These are phyloP conservation scores for Paramuricea clavata DNA, from an alignment of 92 coral and sea anemone genomes.

Conservation along the genomic window DNA sequence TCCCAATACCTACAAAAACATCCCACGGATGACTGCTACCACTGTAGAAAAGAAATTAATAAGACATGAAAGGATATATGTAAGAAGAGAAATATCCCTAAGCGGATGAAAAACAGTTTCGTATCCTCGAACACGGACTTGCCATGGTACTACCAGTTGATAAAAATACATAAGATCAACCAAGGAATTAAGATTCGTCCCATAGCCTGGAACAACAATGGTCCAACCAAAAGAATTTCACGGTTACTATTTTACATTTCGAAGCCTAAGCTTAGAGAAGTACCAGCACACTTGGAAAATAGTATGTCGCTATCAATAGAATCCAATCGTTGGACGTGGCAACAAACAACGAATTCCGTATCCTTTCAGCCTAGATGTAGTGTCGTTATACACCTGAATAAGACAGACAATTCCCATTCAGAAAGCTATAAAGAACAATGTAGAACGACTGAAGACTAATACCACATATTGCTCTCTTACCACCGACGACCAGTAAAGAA, in stretches of 20 bases:
- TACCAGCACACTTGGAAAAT: slow-evolving; percentile 69
- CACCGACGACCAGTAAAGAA: slow-evolving; percentile 10
- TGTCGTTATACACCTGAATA: slow-evolving; percentile 8
- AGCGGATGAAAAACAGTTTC: slow-evolving; percentile 17
- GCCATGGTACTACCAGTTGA: slow-evolving; percentile 31
- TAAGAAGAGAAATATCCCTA: background rate
- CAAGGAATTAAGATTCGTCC: slow-evolving; percentile 64
- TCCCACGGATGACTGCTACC: slow-evolving; percentile 45
- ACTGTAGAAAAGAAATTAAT: slow-evolving; percentile 41
- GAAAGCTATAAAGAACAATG: slow-evolving; percentile 21
- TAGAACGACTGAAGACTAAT: background rate
- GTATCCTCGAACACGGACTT: slow-evolving; percentile 33
- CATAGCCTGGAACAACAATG: slow-evolving; percentile 58
- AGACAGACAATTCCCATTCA: slow-evolving; percentile 16
- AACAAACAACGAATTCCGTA: slow-evolving; percentile 36
- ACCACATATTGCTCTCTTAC: slow-evolving; percentile 9
- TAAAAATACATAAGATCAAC: slow-evolving; percentile 61
- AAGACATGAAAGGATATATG: slow-evolving; percentile 18
- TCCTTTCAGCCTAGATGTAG: slow-evolving; percentile 70
- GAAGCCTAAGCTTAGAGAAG: slow-evolving; percentile 53
- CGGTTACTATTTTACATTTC: slow-evolving; percentile 50
- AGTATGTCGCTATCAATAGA: too few relatives aligned
- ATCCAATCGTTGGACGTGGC: slow-evolving; percentile 39
- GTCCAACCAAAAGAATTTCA: slow-evolving; percentile 51
- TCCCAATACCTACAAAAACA: slow-evolving; percentile 39